Conservation (phyloP, 2,113 vertebrate genomes). For the Oncorhynchus nerka region DNA sequence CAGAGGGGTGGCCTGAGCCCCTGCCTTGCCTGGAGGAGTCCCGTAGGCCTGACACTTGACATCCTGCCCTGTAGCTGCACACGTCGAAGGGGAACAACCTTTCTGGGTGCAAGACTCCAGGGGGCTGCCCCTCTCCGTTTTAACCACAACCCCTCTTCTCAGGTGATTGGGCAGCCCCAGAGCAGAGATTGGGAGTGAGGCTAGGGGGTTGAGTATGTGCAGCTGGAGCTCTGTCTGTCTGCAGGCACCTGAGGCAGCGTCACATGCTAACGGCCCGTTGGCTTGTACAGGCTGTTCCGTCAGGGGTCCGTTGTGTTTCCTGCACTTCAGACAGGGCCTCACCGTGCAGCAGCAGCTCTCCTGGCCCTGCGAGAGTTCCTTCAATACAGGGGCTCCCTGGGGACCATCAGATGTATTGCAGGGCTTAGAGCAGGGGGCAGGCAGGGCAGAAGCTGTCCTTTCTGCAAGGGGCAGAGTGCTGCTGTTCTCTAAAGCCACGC, state of each 20-base stretch:
- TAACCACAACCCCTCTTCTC: conserved; percentile 73
- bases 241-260: conserved; percentile 72
- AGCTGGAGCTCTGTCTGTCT: conserved; percentile 70
- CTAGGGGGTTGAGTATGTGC: conserved; percentile 67
- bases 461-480: conserved; percentile 77
- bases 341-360: conserved; percentile 73
- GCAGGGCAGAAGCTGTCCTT: conserved; percentile 63
- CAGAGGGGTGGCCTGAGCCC: not conserved
- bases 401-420: conserved; percentile 59
- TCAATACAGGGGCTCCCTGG: conserved; percentile 73
- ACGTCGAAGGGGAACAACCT: conserved; percentile 74
- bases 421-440: conserved; percentile 73
- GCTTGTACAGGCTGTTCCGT: conserved; percentile 74
- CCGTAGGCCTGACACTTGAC: conserved; percentile 42
- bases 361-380: conserved; percentile 72
- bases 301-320: conserved; percentile 82
- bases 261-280: conserved; percentile 82
- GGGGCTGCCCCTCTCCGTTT: conserved; percentile 79
- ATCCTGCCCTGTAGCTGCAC: conserved; percentile 65
- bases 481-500: conserved; percentile 69
- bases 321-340: conserved; percentile 71
- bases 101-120: conserved; percentile 76
- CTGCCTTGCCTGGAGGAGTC: not conserved
- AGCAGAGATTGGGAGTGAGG: not conserved
- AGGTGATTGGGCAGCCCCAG: conserved; percentile 81